A percentile compares a stretch with the other conserved stretches of the same genome.
These are phyloP conservation scores for Notarius lentiginosus DNA, from an alignment of 2,113 vertebrate species.

Conservation along the genomic window DNA sequence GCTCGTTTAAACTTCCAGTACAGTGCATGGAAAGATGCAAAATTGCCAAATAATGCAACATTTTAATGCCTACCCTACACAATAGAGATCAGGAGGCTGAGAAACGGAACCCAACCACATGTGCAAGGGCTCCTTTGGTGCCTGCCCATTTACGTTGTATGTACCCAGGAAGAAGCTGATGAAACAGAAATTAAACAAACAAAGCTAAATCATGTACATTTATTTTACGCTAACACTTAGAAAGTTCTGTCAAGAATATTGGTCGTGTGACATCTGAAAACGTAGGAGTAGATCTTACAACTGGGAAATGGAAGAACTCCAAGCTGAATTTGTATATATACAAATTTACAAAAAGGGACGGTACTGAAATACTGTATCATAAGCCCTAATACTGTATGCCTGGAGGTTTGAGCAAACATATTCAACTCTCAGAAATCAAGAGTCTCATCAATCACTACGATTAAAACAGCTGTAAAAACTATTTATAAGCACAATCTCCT, in stretches of 20 bases:
- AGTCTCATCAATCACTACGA: too few species aligned
- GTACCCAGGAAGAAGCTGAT: slow-evolving; percentile 92
- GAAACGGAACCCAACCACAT: slow-evolving; percentile 81
- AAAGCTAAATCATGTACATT: background rate
- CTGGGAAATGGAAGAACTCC: background rate
- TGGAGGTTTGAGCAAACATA: background rate
- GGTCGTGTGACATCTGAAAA: background rate
- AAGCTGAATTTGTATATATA: background rate
- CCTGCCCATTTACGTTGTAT: slow-evolving; percentile 93
- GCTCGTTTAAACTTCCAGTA: background rate
- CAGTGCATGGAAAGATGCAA: background rate
- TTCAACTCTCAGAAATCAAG: background rate
- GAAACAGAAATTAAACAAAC: background rate
- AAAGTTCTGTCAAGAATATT: background rate
- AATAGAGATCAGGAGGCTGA: slow-evolving; percentile 90
- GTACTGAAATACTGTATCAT: background rate
- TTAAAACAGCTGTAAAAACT: background rate
- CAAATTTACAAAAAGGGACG: background rate
- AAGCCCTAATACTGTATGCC: background rate
- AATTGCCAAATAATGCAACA: background rate
- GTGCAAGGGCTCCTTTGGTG: slow-evolving; percentile 83
- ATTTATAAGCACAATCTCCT: too few species aligned
- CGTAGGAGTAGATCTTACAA: background rate
- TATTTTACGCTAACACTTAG: background rate
- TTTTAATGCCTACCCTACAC: slow-evolving; percentile 81